phyloP scores from a whole-genome alignment of 1,140 invertebrate genomes.

The Camponotus vicinus region DNA sequence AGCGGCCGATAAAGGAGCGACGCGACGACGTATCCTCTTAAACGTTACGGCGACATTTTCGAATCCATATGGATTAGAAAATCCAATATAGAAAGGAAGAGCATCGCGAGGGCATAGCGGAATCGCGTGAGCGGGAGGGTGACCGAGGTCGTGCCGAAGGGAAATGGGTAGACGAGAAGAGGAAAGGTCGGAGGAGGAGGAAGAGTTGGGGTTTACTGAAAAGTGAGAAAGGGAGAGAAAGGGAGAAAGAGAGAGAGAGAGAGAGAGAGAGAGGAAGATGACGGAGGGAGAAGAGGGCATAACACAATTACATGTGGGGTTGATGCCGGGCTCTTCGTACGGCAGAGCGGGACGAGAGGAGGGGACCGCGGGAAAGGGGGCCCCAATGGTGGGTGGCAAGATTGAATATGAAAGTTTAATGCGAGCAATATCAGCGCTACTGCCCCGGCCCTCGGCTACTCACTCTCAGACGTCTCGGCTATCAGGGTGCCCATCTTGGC shows the following conservation, averaged over 20 bases:
- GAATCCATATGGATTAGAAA: constrained; percentile 78
- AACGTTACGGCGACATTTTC: constrained; percentile 65
- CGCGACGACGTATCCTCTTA: constrained; percentile 35
- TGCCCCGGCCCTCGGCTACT: constrained; percentile 74
- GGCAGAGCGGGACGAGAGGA: constrained; percentile 33
- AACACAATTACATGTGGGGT: constrained; percentile 82
- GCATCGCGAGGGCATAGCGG: constrained; percentile 52
- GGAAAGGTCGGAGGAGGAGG: constrained; percentile 41
- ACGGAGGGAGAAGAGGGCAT: constrained; percentile 74
- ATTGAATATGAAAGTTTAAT: constrained; percentile 85
- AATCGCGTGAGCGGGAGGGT: constrained; percentile 47
- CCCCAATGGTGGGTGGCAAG: constrained; percentile 81
- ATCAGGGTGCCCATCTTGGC: constrained; percentile 74
- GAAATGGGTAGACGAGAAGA: constrained; percentile 48
- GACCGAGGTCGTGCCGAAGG: constrained; percentile 40
- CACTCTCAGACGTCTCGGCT: constrained; percentile 77
- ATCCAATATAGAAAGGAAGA: constrained; percentile 74
- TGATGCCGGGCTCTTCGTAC: constrained; percentile 75
- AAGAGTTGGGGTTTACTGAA: constrained; percentile 13
- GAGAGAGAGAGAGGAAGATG: constrained; percentile 20
- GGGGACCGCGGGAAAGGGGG: constrained; percentile 49
- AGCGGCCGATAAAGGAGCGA: constrained; percentile 27
- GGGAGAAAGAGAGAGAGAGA: neutral
- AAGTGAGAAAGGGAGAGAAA: constrained; percentile 28
- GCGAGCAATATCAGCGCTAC: constrained; percentile 82